Conservation (phyloP, 2,797 vertebrate species). For the Meriones psammophilus region DNA sequence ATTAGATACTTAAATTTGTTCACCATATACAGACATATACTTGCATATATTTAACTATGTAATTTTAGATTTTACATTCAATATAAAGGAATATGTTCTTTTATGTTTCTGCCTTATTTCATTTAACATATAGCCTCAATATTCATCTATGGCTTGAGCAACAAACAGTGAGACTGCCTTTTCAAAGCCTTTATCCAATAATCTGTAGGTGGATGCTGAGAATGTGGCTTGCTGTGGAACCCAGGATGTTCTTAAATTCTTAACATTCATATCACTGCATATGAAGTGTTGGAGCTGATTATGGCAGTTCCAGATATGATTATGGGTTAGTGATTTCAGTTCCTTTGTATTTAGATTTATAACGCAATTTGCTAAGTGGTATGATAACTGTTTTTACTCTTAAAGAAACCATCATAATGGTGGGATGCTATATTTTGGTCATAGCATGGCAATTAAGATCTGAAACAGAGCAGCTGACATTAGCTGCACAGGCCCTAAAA, state of each 20-base stretch:
- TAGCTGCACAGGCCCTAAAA: neutral
- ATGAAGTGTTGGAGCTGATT: neutral
- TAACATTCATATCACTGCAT: neutral
- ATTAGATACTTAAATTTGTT: neutral
- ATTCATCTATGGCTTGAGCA: neutral
- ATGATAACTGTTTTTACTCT: neutral
- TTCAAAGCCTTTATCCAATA: neutral
- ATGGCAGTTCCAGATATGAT: neutral
- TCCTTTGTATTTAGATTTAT: neutral
- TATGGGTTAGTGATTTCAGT: neutral
- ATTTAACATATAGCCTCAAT: neutral
- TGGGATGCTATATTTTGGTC: neutral
- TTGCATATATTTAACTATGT: neutral
- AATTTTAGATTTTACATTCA: neutral
- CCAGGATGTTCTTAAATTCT: neutral
- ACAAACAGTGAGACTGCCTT: neutral
- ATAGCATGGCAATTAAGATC: neutral
- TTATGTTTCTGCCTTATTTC: neutral
- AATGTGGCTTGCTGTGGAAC: neutral
- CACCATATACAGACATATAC: neutral
- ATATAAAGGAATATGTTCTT: neutral
- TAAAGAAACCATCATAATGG: neutral
- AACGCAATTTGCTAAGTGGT: neutral
- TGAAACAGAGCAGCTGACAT: neutral
- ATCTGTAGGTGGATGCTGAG: neutral